These are phyloP conservation scores for Nycticebus coucang DNA, from an alignment of 2,113 vertebrate genomes.

Conservation along the genomic window DNA sequence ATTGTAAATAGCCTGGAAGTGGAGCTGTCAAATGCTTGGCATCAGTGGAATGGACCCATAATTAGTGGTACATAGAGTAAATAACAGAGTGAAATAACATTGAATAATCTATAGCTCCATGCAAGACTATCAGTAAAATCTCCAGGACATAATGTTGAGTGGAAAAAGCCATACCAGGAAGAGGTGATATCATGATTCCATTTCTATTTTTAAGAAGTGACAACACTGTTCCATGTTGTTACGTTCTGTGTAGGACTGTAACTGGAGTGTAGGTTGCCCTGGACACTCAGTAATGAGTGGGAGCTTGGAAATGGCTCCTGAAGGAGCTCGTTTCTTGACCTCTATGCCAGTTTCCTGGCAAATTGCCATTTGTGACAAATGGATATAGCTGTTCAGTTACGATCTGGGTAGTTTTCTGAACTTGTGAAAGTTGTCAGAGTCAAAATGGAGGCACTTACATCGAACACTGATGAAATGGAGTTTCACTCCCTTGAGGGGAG, in stretches of 20 bases:
- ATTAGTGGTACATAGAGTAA: no score
- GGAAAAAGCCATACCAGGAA: neutral
- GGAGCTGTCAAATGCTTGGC: neutral
- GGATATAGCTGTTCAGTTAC: neutral
- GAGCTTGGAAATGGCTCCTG: rapidly evolving
- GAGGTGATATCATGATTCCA: neutral
- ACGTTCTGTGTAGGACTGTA: rapidly evolving
- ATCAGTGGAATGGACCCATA: neutral
- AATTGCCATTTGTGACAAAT: neutral
- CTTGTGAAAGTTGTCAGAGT: neutral
- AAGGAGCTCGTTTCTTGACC: neutral
- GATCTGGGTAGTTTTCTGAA: neutral
- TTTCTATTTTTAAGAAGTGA: neutral
- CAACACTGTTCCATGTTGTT: neutral
- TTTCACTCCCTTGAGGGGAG: neutral
- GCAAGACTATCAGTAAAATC: neutral
- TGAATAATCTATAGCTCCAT: neutral
- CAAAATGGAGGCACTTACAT: neutral
- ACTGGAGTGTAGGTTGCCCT: no score
- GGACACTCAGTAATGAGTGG: no score
- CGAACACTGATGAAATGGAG: neutral
- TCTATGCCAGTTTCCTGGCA: neutral
- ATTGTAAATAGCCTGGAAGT: neutral
- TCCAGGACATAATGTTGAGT: neutral
- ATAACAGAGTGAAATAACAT: no score